Conservation (phyloP, 2,113 vertebrate species). For the Motacilla tschutschensis region DNA sequence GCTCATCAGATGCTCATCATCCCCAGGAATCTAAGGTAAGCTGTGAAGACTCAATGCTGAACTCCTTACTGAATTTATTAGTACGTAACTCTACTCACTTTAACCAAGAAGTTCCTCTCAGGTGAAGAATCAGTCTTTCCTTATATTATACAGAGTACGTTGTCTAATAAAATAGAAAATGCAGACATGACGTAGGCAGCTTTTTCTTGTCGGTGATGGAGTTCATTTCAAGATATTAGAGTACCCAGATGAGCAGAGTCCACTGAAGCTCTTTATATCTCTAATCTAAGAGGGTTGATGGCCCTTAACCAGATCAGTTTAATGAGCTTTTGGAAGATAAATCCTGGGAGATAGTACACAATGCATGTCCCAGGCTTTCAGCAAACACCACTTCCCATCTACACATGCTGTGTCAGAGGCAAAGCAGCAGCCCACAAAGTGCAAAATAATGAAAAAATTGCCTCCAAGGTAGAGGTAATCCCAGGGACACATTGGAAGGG, state of each 20-base stretch:
- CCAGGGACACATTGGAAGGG: neutral
- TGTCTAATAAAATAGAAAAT: neutral
- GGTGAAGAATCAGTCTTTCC: neutral
- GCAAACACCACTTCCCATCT: neutral
- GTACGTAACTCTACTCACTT: neutral
- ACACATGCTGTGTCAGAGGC: neutral
- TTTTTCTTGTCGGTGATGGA: neutral
- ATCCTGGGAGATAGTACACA: conserved; percentile 15
- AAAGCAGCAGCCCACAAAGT: neutral
- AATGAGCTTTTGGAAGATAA: conserved; percentile 52
- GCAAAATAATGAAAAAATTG: neutral
- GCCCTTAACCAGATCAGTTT: conserved; percentile 53
- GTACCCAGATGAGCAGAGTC: neutral
- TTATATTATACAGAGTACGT: neutral
- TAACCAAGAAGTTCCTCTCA: neutral
- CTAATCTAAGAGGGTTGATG: conserved; percentile 35
- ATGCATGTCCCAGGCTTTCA: neutral
- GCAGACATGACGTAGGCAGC: neutral
- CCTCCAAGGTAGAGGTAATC: neutral
- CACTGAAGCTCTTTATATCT: conserved; percentile 8
- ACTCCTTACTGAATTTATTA: neutral
- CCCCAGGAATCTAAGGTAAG: neutral
- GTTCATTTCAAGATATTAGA: neutral
- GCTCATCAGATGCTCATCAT: neutral
- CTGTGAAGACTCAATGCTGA: neutral